A percentile compares a stretch with the other conserved stretches of the same genome.
Conservation (phyloP, 1,140 invertebrate genomes). For the Drosophila sulfurigaster region DNA sequence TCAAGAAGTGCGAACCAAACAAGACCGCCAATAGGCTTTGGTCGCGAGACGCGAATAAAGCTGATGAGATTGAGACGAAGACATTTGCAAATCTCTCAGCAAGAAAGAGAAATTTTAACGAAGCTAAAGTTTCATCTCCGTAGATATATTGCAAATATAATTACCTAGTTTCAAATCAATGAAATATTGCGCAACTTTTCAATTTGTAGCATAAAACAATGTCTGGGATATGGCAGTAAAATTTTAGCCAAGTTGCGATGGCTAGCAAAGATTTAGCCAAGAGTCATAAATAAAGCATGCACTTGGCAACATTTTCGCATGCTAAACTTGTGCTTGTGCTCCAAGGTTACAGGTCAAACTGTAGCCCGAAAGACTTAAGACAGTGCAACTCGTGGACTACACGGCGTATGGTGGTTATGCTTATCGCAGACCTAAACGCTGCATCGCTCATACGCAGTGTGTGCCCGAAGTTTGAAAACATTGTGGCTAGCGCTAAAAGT, state of each 20-base stretch:
- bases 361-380: slow-evolving; percentile 2
- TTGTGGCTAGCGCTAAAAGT: slow-evolving; percentile 52
- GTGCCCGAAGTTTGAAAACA: slow-evolving; percentile 50
- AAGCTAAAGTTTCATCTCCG: background rate
- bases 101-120: slow-evolving; percentile 1
- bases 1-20: slow-evolving; percentile 16
- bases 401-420: slow-evolving; percentile 46
- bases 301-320: slow-evolving; percentile 22
- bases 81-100: background rate
- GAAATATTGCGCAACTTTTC: slow-evolving; percentile 15
- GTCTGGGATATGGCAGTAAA: background rate
- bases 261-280: slow-evolving; percentile 31
- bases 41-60: background rate
- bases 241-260: slow-evolving; percentile 21
- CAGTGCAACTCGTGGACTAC: slow-evolving; percentile 44
- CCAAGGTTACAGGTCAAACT: slow-evolving; percentile 56
- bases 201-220: slow-evolving; percentile 2
- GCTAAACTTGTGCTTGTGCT: slow-evolving; percentile 32
- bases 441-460: slow-evolving; percentile 47
- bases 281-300: slow-evolving; percentile 60
- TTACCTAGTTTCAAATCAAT: slow-evolving; percentile 13
- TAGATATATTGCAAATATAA: background rate
- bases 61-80: background rate
- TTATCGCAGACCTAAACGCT: slow-evolving; percentile 19
- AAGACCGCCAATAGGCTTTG: slow-evolving; percentile 15